Base-by-base conservation (phyloP, 2,888 invertebrate species). In the Ectemnius cavifrons region DNA sequence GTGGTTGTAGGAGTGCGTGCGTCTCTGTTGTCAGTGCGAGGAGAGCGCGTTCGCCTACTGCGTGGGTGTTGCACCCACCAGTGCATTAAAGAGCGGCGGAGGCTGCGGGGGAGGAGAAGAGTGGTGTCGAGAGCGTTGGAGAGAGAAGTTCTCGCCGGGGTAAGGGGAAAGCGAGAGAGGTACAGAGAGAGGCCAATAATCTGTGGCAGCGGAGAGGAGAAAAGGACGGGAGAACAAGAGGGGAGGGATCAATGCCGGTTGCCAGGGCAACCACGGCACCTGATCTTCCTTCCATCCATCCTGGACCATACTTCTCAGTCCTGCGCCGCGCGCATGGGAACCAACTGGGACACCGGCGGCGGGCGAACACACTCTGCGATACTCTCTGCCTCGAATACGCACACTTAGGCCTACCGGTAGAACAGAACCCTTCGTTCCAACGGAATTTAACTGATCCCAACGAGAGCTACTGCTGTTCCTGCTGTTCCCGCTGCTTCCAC, bases 171-270 rank as follows among this genome's bases (percentile, higher is more conserved):
- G 61, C 14, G 27, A 14, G 28, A 6, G 66, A 63, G 59, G 13
- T 58, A 20, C 61, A 62, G 61, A 65, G 67, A 74, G 71, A 59
- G 67, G 71, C 68, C 64, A 71, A 75, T 74, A 79, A 78, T 75
- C 68, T 58, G 67, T 71, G 75, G 60, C 20, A 73, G 63, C 71
- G 62, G 75, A 78, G 75, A 77, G 77, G 68, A 61, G 75, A 78
- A 66, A 72, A 73, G 78, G 75, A 78, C 74, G 76, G 76, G 78
- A 76, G 82, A 80, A 73, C 72, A 76, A 82, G 87, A 84, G 87
- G 88, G 88, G 88, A 86, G 88, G 88, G 90, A 90, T 90, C 90
- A 89, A 91, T 91, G 90, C 88, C 85, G 88, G 90, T 90, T 86
- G 87, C 89, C 89, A 78, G 86, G 87, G 90, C 88, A 90, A 90